Base-by-base conservation (phyloP, 2,888 invertebrate species). In the Leucania comma region DNA sequence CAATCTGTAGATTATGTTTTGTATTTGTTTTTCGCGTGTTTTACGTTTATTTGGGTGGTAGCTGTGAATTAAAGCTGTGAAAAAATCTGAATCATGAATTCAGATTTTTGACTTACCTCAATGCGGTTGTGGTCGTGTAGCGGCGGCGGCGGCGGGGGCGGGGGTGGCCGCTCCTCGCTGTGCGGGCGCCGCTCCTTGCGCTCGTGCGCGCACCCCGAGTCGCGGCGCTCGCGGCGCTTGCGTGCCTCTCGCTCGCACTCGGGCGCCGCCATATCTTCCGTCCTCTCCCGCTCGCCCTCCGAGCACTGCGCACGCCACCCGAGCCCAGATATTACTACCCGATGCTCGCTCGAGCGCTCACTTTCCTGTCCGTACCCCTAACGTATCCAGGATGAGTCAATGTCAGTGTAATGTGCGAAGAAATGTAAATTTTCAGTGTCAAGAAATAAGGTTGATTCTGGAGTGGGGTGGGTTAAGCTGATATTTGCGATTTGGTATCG, bases 171-270 rank as follows among this genome's bases (percentile, higher is more conserved):
- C 88, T 96, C 96, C 85, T 96, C 96, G 84, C 96, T 95, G 81
- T 94, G 95, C 53, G 96, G 94, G 68, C 96, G 89, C 59, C 96
- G 88, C 81, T 96, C 96, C 78, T 95, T 96, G 70, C 96, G 90
- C 90, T 96, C 96, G 86, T 95, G 96, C 51, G 95, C 92, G 86
- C 93, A 92, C 72, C 96, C 96, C 70, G 96, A 96, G 88, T 97
- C 96, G n/a, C 96, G 94, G 68, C 96, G 96, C 92, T 97, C 97
- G 88, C 97, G 97, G 60, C 97, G 95, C 92, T 97, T 97, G 86
- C 97, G 96, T 82, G 96, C 96, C 92, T 96, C 95, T 86, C 96
- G 93, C 93, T 96, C 96, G 90, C 96, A 94, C 91, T 96, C 95
- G 66, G 96, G 94, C 79, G 96, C 95, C 83, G 94, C 95, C 93